Evolutionary conservation across 2,888 invertebrate genomes (phyloP).

Genomic region (Sinopyrophorus schimmeli): DNA sequence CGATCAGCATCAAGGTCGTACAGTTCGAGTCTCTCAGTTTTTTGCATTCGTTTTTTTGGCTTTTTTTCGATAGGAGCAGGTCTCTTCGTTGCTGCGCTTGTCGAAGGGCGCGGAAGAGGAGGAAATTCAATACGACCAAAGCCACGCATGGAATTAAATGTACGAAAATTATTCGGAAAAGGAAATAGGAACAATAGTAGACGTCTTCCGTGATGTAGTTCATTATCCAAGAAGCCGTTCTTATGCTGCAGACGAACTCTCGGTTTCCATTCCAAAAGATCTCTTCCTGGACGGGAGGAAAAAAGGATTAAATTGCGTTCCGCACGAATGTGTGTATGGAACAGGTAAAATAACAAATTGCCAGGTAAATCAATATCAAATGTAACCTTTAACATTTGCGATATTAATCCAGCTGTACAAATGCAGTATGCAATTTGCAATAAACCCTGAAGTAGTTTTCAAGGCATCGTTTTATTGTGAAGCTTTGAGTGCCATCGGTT

Average conservation of each 20-base stretch:
- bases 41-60: constrained; percentile 74
- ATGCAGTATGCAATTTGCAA: too few species aligned
- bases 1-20: constrained; percentile 85
- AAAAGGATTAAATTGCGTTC: background rate
- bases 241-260: constrained; percentile 68
- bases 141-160: constrained; percentile 88
- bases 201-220: constrained; percentile 68
- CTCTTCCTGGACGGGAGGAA: constrained; percentile 55
- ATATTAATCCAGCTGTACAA: too few species aligned
- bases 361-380: too few species aligned
- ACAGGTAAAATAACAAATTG: too few species aligned
- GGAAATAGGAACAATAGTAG: constrained; percentile 81
- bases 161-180: constrained; percentile 89
- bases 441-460: too few species aligned
- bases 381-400: too few species aligned
- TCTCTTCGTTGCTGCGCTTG: constrained; percentile 68
- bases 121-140: constrained; percentile 83
- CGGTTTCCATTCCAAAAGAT: constrained; percentile 72
- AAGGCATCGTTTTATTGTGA: too few species aligned
- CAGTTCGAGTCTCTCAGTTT: constrained; percentile 79
- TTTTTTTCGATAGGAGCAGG: constrained; percentile 51
- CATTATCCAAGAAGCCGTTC: constrained; percentile 72
- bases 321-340: too few species aligned
- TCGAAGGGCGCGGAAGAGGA: constrained; percentile 84
- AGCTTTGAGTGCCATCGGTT: too few species aligned